phyloP scores from a whole-genome alignment of 1,140 invertebrate genomes.

The Lepidurus apus region DNA sequence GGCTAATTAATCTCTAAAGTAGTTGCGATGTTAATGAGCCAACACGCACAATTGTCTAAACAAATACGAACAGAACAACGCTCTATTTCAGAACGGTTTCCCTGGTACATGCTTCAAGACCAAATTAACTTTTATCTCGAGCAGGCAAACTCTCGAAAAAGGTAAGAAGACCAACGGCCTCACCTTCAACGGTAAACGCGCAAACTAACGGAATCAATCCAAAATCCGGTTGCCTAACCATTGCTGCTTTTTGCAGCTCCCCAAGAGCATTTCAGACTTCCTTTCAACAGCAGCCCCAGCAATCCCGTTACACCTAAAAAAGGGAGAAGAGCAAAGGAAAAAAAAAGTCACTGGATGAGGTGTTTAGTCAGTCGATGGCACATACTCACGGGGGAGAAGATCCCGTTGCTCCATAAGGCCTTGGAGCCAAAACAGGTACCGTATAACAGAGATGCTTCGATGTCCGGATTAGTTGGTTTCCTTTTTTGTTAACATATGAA shows the following conservation, averaged over 20 bases:
- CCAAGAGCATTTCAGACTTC: constrained; percentile 17
- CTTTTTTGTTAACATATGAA: not conserved
- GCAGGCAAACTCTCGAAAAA: not conserved
- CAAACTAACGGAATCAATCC: not conserved
- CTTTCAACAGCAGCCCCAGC: not conserved
- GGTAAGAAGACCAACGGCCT: not conserved
- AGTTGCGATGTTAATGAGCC: too few relatives aligned
- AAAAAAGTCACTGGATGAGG: not conserved
- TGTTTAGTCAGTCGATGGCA: not conserved
- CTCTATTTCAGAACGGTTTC: too few relatives aligned
- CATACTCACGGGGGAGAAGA: not conserved
- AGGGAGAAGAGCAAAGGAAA: not conserved
- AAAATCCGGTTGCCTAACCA: not conserved
- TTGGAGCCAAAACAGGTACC: not conserved
- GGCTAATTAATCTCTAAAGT: too few relatives aligned
- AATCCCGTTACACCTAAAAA: not conserved
- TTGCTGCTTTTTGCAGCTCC: not conserved
- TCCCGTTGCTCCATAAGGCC: not conserved
- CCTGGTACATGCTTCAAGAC: not conserved
- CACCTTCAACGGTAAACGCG: not conserved
- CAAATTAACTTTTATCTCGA: not conserved
- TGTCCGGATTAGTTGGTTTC: not conserved
- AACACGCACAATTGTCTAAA: too few relatives aligned
- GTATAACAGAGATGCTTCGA: not conserved
- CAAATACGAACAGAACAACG: too few relatives aligned